Evolutionary conservation across 1,140 invertebrate genomes (phyloP), one percentile per base, ranked within the genome.

Genomic region (Drosophila suzukii): DNA sequence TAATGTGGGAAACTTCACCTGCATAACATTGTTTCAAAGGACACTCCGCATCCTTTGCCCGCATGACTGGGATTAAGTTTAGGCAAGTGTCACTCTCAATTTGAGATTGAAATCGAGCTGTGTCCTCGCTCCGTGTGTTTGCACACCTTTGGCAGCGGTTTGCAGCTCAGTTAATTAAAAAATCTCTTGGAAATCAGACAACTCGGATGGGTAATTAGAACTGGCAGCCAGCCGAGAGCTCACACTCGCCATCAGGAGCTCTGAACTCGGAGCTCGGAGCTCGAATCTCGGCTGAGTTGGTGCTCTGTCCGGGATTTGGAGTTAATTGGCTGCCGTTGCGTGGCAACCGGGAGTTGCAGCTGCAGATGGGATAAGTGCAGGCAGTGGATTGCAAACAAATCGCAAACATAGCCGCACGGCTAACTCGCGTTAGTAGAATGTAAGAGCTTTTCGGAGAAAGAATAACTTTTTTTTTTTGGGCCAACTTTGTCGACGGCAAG

Each of bases 291-390:
- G 47, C 24, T 59, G 49, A 34, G 49, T 50, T 50, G 49, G 34
- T 44, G 61, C 67, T 56, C 51, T 50, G 60, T 61, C 61, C 49
- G 59, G 73, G 66, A 78, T 76, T 71, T 74, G 46, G 47, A 65
- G 77, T 83, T 88, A 89, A 88, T 88, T 83, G 68, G 72, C 24
- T 83, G 57, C 56, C 43, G 68, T 75, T 66, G 76, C 57, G 41
- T 60, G 59, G 75, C 74, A 77, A 78, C 54, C 49, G 12, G 62
- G 17, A 71, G 51, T 46, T 70, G 43, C 36, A 63, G 13, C 59
- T 63, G 47, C 24, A 39, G 36, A 27, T 63, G 55, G 59, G 59
- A 75, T 65, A 76, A 80, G 59, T 66, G 70, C 58, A 53, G 27
- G 39, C 36, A 59, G 56, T 17, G 76, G 76, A 77, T 80, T 76